phyloP scores from a whole-genome alignment of 1,140 invertebrate species.

The Sipha flava region DNA sequence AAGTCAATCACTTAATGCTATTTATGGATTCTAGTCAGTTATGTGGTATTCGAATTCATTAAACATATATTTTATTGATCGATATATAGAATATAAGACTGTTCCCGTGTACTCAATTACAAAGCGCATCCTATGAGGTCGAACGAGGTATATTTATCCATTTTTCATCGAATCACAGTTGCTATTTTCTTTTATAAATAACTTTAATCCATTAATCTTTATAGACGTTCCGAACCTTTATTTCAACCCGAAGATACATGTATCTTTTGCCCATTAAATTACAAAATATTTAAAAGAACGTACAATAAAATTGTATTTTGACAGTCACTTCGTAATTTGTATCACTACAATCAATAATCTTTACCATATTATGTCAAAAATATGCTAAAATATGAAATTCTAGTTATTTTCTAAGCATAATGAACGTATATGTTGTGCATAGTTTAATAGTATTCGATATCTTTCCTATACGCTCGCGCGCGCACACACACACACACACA shows the following conservation, averaged over 20 bases:
- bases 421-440: no score
- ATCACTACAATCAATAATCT: no score
- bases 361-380: no score
- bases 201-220: neutral
- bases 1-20: neutral
- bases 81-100: neutral
- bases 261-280: neutral
- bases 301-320: neutral
- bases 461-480: neutral
- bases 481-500: no score
- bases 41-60: conserved; percentile 4
- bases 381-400: neutral
- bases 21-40: conserved; percentile 10
- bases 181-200: neutral
- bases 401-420: no score
- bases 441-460: neutral
- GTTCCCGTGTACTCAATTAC: neutral
- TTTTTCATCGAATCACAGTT: neutral
- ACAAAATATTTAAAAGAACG: neutral
- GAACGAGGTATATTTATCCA: neutral
- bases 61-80: neutral
- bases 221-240: neutral
- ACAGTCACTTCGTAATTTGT: no score
- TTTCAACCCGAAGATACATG: neutral
- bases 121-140: neutral